These are phyloP conservation scores for Lindbergichthys nudifrons DNA, from an alignment of 2,797 vertebrate species.

Conservation along the genomic window DNA sequence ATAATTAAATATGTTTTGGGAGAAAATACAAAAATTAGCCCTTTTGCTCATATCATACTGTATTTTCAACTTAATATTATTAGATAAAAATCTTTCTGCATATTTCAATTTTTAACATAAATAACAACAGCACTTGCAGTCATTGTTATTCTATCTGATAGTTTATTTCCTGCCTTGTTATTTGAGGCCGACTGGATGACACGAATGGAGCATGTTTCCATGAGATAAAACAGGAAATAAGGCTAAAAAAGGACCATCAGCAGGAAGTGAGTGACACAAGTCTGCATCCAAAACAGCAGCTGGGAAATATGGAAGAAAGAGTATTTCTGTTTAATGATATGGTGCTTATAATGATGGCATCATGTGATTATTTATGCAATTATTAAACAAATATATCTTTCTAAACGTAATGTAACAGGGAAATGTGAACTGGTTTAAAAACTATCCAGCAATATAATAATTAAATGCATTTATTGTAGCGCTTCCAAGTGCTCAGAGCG, in stretches of 20 bases:
- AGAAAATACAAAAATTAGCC: fast-evolving
- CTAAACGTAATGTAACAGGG: too few species aligned
- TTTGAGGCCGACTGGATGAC: constrained; percentile 2
- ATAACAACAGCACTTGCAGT: fast-evolving
- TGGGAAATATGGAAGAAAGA: not conserved
- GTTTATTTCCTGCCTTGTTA: not conserved
- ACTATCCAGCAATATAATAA: too few species aligned
- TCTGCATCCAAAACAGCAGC: not conserved
- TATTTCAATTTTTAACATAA: not conserved
- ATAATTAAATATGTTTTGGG: not conserved
- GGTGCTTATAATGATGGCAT: too few species aligned
- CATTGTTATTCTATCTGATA: too few species aligned
- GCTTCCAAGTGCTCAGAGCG: too few species aligned
- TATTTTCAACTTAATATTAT: not conserved
- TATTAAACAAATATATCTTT: too few species aligned
- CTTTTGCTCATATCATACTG: not conserved
- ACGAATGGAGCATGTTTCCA: constrained; percentile 34
- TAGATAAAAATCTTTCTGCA: not conserved
- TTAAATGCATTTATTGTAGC: too few species aligned
- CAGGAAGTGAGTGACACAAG: constrained; percentile 20
- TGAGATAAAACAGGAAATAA: constrained; percentile 58
- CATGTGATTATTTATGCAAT: too few species aligned
- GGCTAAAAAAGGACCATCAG: constrained; percentile 22
- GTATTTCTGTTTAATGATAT: not conserved
- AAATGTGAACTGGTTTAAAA: not conserved